Conservation (phyloP, 53 echinoderm and acorn worm species). For the Apostichopus leukothele region DNA sequence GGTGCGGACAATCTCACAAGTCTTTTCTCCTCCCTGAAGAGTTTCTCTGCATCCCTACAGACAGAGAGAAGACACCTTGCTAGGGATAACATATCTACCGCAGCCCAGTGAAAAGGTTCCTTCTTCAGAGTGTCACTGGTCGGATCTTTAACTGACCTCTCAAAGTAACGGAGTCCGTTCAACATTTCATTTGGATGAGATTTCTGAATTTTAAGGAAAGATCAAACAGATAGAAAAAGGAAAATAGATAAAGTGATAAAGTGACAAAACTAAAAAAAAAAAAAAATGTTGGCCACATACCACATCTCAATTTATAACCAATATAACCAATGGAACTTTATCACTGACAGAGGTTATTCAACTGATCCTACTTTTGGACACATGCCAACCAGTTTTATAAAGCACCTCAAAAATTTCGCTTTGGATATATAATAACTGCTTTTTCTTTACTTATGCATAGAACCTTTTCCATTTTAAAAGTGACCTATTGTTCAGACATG, state of each 20-base stretch:
- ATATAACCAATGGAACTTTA: no score
- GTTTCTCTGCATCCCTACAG: slow-evolving; percentile 68
- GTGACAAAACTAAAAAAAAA: neutral
- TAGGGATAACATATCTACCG: slow-evolving; percentile 72
- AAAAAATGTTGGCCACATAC: neutral
- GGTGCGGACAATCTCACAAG: slow-evolving; percentile 69
- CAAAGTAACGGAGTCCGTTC: slow-evolving; percentile 83
- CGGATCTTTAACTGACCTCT: slow-evolving; percentile 63
- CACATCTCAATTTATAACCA: no score
- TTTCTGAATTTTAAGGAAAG: slow-evolving; percentile 42
- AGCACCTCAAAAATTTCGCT: no score
- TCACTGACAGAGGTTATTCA: no score
- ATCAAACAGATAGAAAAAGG: neutral
- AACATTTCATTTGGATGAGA: slow-evolving; percentile 91
- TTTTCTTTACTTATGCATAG: no score
- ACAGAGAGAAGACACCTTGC: slow-evolving; percentile 79
- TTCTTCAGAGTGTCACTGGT: slow-evolving; percentile 48
- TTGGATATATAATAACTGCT: no score
- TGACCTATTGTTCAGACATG: no score
- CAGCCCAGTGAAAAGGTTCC: slow-evolving; percentile 76
- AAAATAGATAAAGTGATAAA: neutral
- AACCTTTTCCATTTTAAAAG: no score
- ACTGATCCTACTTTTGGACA: no score
- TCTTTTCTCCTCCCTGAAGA: slow-evolving; percentile 68
- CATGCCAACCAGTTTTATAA: no score